Conservation (phyloP, 2,888 invertebrate species). For the Idaea biselata region DNA sequence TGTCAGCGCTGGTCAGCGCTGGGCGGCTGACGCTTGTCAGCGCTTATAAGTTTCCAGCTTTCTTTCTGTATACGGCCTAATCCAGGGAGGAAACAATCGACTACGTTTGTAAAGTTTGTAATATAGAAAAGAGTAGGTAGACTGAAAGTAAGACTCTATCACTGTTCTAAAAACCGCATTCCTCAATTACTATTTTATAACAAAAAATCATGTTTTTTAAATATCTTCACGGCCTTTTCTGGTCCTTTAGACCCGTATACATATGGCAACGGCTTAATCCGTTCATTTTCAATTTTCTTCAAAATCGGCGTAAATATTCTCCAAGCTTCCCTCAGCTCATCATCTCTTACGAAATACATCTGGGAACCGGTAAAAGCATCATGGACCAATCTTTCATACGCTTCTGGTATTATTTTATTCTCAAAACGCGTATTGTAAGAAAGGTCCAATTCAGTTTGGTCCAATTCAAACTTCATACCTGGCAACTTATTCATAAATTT, state of each 20-base stretch:
- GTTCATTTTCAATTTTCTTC: conserved; percentile 90
- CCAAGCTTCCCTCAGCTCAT: conserved; percentile 98
- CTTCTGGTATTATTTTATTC: conserved; percentile 93
- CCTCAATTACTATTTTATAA: neutral
- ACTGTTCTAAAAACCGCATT: neutral
- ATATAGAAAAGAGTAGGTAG: too few relatives aligned
- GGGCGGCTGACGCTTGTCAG: too few relatives aligned
- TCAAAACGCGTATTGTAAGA: conserved; percentile 96
- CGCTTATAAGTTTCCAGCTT: too few relatives aligned
- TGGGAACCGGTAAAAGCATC: conserved; percentile 99
- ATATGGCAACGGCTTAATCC: conserved; percentile 89
- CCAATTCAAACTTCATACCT: conserved; percentile 97
- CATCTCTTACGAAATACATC: conserved; percentile 99
- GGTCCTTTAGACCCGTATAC: conserved; percentile 95
- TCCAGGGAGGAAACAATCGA: too few relatives aligned
- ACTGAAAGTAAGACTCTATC: neutral
- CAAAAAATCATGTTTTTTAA: conserved; percentile 87
- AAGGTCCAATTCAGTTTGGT: conserved; percentile 98
- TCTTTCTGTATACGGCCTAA: too few relatives aligned
- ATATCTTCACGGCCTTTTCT: conserved; percentile 90
- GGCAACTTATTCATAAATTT: conserved; percentile 99
- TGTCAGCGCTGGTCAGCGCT: too few relatives aligned
- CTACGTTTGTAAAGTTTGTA: too few relatives aligned
- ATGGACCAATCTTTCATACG: conserved; percentile 97
- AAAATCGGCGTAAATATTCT: conserved; percentile 97